These are phyloP conservation scores for Lamellibrachia columna DNA, from an alignment of 2,888 invertebrate genomes.

Conservation along the genomic window DNA sequence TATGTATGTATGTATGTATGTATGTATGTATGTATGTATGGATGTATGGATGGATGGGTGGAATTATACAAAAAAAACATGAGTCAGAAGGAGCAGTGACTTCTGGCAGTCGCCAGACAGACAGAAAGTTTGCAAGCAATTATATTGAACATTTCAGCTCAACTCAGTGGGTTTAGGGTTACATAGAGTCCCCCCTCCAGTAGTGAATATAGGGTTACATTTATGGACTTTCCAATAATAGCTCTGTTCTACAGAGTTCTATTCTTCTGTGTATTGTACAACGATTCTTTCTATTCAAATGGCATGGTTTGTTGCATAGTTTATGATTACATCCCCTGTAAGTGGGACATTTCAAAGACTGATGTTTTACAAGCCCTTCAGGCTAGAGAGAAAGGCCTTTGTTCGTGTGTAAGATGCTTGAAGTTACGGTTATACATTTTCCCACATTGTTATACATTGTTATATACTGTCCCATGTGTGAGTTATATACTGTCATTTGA, in stretches of 20 bases:
- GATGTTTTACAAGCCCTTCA: conserved; percentile 3
- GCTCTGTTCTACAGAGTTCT: neutral
- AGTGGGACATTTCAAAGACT: neutral
- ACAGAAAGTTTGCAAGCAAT: neutral
- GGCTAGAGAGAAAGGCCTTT: neutral
- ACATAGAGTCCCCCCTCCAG: neutral
- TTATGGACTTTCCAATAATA: too few species aligned
- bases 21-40: neutral
- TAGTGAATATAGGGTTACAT: neutral
- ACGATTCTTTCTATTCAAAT: too few species aligned
- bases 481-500: neutral
- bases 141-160: neutral
- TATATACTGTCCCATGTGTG: neutral
- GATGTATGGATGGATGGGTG: neutral
- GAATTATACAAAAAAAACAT: neutral
- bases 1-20: neutral
- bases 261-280: neutral
- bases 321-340: neutral
- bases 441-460: neutral
- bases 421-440: neutral
- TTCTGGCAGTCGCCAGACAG: neutral
- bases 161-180: neutral
- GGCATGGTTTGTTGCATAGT: neutral
- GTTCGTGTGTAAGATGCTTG: neutral
- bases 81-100: neutral